A percentile compares a stretch with the other conserved stretches of the same genome.
Evolutionary conservation across 2,888 invertebrate genomes (phyloP).

Genomic region (Yponomeuta malinellus): DNA sequence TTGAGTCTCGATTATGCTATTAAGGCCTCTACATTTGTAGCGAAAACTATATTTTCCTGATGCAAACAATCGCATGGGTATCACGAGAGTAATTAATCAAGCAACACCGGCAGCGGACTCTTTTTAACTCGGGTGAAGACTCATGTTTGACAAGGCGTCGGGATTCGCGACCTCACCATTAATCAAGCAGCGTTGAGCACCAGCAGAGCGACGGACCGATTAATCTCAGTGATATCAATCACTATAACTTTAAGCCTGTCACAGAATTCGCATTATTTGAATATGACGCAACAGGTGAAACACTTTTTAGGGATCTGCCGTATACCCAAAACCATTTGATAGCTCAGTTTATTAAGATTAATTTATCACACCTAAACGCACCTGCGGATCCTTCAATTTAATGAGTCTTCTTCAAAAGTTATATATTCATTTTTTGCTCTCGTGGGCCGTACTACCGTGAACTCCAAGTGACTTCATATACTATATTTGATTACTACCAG

Average conservation of each 20-base stretch:
- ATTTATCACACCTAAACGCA: not conserved
- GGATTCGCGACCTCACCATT: not conserved
- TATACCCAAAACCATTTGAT: not conserved
- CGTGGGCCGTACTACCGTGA: not conserved
- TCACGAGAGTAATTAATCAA: not conserved
- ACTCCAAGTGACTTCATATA: not conserved
- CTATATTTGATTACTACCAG: not conserved
- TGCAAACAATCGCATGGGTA: not conserved
- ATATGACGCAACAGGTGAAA: not conserved
- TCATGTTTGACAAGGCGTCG: not conserved
- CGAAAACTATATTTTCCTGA: not conserved
- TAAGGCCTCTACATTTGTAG: not conserved
- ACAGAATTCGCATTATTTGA: not conserved
- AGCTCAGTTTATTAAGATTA: not conserved
- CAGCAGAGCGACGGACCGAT: not conserved
- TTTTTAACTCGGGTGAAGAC: not conserved
- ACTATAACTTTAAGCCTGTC: not conserved
- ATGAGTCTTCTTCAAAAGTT: no score
- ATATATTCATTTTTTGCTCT: not conserved
- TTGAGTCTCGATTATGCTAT: not conserved
- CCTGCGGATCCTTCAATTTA: not conserved
- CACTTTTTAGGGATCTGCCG: not conserved
- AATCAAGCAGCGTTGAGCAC: not conserved
- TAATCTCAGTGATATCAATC: not conserved
- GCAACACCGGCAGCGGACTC: not conserved